A percentile compares a stretch with the other conserved stretches of the same genome.
These are phyloP conservation scores for Polymixis flavicincta DNA, from an alignment of 2,888 invertebrate genomes.

Conservation along the genomic window DNA sequence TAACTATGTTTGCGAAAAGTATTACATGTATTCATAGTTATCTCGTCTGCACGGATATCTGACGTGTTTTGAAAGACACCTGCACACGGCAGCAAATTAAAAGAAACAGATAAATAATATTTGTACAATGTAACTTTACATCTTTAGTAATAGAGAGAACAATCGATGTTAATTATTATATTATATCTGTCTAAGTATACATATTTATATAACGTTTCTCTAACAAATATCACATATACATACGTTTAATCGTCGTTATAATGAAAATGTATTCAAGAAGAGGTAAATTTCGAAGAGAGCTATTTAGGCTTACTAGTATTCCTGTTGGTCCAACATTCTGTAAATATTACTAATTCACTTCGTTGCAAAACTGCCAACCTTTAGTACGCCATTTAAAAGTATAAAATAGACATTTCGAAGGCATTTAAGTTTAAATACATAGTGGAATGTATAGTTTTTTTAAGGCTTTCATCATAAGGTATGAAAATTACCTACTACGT, in stretches of 20 bases:
- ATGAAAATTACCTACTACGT: conserved; percentile 75
- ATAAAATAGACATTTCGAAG: conserved; percentile 84
- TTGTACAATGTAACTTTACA: conserved; percentile 41
- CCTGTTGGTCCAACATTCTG: conserved; percentile 84
- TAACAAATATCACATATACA: conserved; percentile 68
- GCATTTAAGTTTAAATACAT: conserved; percentile 85
- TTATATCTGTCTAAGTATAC: conserved; percentile 48
- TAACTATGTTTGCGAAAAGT: conserved; percentile 27
- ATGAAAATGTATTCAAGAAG: conserved; percentile 62
- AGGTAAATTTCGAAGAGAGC: conserved; percentile 80
- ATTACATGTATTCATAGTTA: conserved; percentile 23
- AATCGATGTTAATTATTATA: conserved; percentile 50
- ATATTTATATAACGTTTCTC: conserved; percentile 54
- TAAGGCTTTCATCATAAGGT: conserved; percentile 89
- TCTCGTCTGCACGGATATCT: conserved; percentile 12
- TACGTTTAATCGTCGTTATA: conserved; percentile 49
- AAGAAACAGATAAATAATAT: conserved; percentile 45
- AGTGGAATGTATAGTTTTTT: conserved; percentile 87
- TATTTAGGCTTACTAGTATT: conserved; percentile 74
- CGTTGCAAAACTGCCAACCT: conserved; percentile 70
- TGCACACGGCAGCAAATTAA: conserved; percentile 18
- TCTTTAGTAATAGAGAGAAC: conserved; percentile 62
- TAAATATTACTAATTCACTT: conserved; percentile 73
- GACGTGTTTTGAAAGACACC: conserved; percentile 17
- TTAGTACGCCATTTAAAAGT: conserved; percentile 72